phyloP scores from a whole-genome alignment of 2,113 vertebrate species.

The Glaucidium brasilianum region DNA sequence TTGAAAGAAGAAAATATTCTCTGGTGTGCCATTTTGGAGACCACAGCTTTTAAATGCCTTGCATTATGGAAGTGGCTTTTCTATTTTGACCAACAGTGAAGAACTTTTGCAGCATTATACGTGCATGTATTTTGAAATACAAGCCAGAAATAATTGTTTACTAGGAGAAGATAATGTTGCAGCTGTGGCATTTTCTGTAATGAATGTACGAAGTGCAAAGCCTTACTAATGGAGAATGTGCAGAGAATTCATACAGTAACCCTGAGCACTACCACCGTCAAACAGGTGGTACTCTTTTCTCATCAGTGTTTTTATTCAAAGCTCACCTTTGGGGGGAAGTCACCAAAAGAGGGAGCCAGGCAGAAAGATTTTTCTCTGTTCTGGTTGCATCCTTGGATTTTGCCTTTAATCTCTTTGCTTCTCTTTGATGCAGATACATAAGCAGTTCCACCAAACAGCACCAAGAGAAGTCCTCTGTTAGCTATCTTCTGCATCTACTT shows the following conservation, averaged over 20 bases:
- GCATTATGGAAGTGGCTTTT: neutral
- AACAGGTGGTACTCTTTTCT: neutral
- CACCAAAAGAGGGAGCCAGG: neutral
- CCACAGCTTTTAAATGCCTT: neutral
- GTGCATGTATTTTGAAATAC: neutral
- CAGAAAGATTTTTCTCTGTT: neutral
- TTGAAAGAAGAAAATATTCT: neutral
- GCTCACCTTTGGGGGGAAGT: neutral
- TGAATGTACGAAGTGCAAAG: neutral
- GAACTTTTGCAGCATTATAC: neutral
- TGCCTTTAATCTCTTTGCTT: neutral
- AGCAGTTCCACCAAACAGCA: neutral
- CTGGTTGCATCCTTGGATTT: neutral
- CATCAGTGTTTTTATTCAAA: neutral
- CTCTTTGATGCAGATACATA: neutral
- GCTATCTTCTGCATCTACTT: neutral
- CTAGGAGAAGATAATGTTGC: neutral
- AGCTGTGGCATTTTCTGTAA: neutral
- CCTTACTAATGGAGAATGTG: neutral
- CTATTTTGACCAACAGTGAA: fast-evolving
- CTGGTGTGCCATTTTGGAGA: neutral
- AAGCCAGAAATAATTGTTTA: neutral
- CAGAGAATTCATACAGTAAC: neutral
- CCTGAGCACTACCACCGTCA: neutral
- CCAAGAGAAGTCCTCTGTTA: neutral